phyloP scores from a whole-genome alignment of 2,888 invertebrate genomes.

The Pedicia rivosa region DNA sequence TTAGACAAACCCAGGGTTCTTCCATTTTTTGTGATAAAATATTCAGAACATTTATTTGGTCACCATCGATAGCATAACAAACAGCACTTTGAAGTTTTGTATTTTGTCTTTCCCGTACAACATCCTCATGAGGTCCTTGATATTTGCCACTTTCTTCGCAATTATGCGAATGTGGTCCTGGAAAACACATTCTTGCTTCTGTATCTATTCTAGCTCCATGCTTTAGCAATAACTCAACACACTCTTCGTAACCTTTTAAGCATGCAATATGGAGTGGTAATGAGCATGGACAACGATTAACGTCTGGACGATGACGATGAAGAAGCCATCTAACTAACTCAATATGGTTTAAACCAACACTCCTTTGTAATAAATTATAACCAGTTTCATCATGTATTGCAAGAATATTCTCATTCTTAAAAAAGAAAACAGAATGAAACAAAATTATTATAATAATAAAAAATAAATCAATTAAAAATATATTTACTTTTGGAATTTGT shows the following conservation, averaged over 20 bases:
- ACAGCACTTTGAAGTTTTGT: conserved; percentile 50
- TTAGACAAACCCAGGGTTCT: conserved; percentile 42
- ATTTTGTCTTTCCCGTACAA: conserved; percentile 32
- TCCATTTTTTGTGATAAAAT: conserved; percentile 49
- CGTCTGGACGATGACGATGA: conserved; percentile 43
- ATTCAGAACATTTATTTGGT: conserved; percentile 50
- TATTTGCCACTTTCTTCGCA: conserved; percentile 53
- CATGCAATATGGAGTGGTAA: conserved; percentile 60
- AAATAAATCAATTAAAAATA: conserved; percentile 5
- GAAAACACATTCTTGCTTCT: conserved; percentile 60
- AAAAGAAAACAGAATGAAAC: conserved; percentile 4
- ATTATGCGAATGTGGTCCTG: conserved; percentile 50
- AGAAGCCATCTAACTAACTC: conserved; percentile 52
- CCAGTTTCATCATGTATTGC: conserved; percentile 49
- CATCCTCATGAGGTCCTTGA: conserved; percentile 34
- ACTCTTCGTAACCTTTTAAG: conserved; percentile 50
- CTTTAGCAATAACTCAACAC: conserved; percentile 48
- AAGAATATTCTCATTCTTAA: conserved; percentile 49
- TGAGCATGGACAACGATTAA: conserved; percentile 56
- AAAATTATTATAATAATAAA: conserved; percentile 1
- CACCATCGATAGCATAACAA: conserved; percentile 56
- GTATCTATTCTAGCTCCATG: conserved; percentile 55
- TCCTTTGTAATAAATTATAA: conserved; percentile 55
- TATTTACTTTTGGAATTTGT: conserved; percentile 44
- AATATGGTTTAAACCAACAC: conserved; percentile 52